Evolutionary conservation across 2,113 vertebrate species (phyloP), one percentile per base, ranked within the genome.

Genomic region (Labeo catla): DNA sequence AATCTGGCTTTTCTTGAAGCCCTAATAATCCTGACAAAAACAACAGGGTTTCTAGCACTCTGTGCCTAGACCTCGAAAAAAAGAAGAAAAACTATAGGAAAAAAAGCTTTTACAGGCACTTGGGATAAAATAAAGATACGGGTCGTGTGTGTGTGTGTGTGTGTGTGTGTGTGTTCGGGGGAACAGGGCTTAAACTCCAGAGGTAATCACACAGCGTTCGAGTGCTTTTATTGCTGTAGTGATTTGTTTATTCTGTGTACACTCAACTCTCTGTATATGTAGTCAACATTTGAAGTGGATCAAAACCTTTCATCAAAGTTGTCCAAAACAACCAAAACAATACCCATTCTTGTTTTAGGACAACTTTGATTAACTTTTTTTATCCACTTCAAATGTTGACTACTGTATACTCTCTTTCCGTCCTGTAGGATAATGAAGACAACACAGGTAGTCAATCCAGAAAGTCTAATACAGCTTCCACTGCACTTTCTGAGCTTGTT

Each of bases 191-290:
- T 66, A 66, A 85, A 59, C 87, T 88, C 21, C 34, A 88, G 66
- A 61, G 21, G n/a, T 79, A 88, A 88, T 80, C 65, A 88, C 74
- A 86, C 73, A 88, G 83, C 61, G 57, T 54, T 57, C 12, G 77
- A 76, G 68, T 36, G 49, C 68, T 87, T 85, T 73, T 85, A 87
- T 81, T 87, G 72, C 86, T 84, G 73, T 63, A n/a, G 61, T 66
- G 28, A 12, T 15, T 16, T 66, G 57, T 83, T 76, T 76, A 63
- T 76, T 76, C 77, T 45, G 72, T 19, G 15, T 54, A 66, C n/a
- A n/a, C n/a, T n/a, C n/a, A n/a, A n/a, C n/a, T n/a, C n/a, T n/a
- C n/a, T n/a, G n/a, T n/a, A n/a, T n/a, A n/a, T n/a, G n/a, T n/a
- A n/a, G n/a, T n/a, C n/a, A n/a, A n/a, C n/a, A n/a, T n/a, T n/a